These are phyloP conservation scores for Sebastes matsubarae DNA, from an alignment of 2,797 vertebrate species.

Conservation along the genomic window DNA sequence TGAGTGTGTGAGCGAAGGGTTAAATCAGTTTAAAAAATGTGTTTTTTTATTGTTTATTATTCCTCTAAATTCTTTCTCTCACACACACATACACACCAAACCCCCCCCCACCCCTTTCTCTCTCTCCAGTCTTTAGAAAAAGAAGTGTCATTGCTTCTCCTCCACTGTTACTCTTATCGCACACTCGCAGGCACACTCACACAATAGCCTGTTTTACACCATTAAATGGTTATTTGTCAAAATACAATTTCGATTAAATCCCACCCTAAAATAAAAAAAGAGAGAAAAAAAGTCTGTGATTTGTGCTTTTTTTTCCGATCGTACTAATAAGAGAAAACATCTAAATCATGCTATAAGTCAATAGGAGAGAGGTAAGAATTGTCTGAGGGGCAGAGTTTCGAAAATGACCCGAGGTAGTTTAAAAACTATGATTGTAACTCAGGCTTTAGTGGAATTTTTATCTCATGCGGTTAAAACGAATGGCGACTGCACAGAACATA, in stretches of 20 bases:
- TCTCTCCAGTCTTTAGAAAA: slow-evolving; percentile 68
- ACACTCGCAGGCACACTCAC: slow-evolving; percentile 79
- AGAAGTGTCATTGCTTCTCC: slow-evolving; percentile 82
- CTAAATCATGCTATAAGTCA: slow-evolving; percentile 19
- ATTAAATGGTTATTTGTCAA: slow-evolving; percentile 88
- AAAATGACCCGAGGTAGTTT: slow-evolving; percentile 15
- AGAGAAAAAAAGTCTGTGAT: slow-evolving; percentile 21
- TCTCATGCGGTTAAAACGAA: slow-evolving; percentile 14
- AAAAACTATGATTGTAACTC: background rate
- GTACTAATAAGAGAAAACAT: slow-evolving; percentile 44
- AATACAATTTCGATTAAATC: slow-evolving; percentile 87
- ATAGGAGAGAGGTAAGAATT: background rate
- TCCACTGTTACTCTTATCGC: slow-evolving; percentile 84
- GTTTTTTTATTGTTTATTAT: slow-evolving; percentile 64
- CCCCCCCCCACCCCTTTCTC: background rate
- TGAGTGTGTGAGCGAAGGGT: slow-evolving; percentile 45
- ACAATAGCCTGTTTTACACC: slow-evolving; percentile 86
- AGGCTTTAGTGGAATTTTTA: background rate
- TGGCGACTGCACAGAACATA: background rate
- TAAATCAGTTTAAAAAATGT: slow-evolving; percentile 42
- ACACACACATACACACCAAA: background rate
- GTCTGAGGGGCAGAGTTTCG: background rate
- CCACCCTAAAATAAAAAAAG: slow-evolving; percentile 58
- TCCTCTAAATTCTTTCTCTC: slow-evolving; percentile 59
- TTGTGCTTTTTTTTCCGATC: slow-evolving; percentile 64